Percentiles rank a stretch among this genome's conserved stretches.
Evolutionary conservation across 2,113 vertebrate species (phyloP).

Genomic region (Phylloscopus trochilus): DNA sequence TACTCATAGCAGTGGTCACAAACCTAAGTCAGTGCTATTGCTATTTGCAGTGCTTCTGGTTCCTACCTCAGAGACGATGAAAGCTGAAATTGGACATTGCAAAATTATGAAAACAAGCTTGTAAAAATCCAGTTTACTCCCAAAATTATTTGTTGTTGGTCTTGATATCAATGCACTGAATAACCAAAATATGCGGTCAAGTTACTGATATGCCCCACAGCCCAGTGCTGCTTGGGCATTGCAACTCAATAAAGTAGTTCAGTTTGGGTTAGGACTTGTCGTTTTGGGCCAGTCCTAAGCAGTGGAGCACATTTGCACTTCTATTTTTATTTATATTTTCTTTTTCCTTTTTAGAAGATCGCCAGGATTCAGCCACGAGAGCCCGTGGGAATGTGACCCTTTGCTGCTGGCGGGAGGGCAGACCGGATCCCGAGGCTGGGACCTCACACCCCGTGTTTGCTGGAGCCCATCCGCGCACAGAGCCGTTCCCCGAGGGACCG

Average conservation of each 20-base stretch:
- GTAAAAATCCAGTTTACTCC: neutral
- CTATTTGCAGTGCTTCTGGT: neutral
- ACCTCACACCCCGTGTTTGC: neutral
- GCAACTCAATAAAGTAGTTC: neutral
- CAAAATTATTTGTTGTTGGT: neutral
- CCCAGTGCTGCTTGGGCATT: no score
- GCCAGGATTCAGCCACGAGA: neutral
- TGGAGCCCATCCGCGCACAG: neutral
- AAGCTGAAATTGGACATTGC: neutral
- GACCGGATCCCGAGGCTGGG: neutral
- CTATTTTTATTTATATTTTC: rapidly evolving
- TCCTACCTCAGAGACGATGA: neutral
- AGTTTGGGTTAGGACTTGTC: neutral
- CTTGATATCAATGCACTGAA: neutral
- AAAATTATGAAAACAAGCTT: neutral
- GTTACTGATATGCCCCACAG: neutral
- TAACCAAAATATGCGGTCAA: neutral
- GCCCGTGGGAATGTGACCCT: neutral
- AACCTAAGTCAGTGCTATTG: neutral
- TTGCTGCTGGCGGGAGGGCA: neutral
- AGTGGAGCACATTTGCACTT: rapidly evolving
- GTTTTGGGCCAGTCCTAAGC: neutral
- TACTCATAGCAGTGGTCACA: neutral
- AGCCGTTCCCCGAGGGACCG: neutral
- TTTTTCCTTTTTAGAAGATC: neutral